These are phyloP conservation scores for Sinocyclocheilus anshuiensis DNA, from an alignment of 2,113 vertebrate species.

Conservation along the genomic window DNA sequence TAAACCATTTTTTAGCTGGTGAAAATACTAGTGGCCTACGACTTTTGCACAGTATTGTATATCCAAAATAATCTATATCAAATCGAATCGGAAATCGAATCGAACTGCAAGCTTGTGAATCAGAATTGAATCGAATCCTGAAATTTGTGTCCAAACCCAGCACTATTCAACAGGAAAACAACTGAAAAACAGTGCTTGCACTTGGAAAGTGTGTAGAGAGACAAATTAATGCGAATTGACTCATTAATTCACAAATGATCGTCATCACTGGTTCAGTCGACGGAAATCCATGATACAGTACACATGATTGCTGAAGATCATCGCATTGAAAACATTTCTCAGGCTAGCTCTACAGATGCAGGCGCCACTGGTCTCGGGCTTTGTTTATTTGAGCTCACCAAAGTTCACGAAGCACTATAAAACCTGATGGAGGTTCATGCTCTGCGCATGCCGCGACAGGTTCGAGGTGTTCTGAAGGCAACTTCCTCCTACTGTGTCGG, in stretches of 20 bases:
- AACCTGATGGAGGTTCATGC: not conserved
- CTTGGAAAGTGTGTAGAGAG: not conserved
- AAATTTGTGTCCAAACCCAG: too few relatives aligned
- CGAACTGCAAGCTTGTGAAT: too few relatives aligned
- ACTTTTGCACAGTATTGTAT: too few relatives aligned
- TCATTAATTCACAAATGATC: not conserved
- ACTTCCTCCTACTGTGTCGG: not conserved
- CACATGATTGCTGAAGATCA: not conserved
- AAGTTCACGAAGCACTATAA: not conserved
- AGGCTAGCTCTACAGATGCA: not conserved
- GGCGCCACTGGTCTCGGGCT: not conserved
- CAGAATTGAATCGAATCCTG: too few relatives aligned
- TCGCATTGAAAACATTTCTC: not conserved
- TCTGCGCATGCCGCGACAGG: constrained; percentile 12
- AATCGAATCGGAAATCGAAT: too few relatives aligned
- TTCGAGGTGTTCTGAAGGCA: constrained; percentile 20
- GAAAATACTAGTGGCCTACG: too few relatives aligned
- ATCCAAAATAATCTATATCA: too few relatives aligned
- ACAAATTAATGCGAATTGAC: not conserved
- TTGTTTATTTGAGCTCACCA: not conserved
- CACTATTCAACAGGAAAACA: not conserved
- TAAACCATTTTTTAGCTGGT: too few relatives aligned
- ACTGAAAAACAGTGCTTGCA: not conserved
- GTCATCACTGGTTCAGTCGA: not conserved
- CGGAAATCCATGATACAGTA: not conserved